A percentile compares a stretch with the other conserved stretches of the same genome.
Evolutionary conservation across 2,888 invertebrate species (phyloP).

Genomic region (Aphodius granarius): DNA sequence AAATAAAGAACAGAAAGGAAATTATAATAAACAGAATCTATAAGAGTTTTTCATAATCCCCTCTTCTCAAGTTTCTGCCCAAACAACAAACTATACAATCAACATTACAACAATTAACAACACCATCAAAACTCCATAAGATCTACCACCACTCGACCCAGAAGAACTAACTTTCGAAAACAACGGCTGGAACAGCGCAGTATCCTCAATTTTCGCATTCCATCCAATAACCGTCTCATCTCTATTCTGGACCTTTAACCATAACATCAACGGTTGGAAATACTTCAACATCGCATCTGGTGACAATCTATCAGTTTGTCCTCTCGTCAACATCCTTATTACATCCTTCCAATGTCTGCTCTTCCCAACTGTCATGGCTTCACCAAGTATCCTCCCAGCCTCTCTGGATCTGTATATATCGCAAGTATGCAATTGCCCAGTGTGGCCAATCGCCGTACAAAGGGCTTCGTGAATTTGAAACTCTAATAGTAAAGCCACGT

Average conservation of each 20-base stretch:
- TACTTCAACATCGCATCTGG: conserved; percentile 78
- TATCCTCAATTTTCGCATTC: conserved; percentile 69
- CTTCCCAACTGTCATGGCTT: conserved; percentile 69
- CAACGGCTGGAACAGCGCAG: conserved; percentile 59
- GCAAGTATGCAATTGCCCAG: conserved; percentile 76
- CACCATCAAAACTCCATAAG: neutral
- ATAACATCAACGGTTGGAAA: conserved; percentile 77
- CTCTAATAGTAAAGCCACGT: conserved; percentile 78
- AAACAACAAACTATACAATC: neutral
- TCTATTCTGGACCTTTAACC: conserved; percentile 76
- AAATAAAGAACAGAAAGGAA: no score
- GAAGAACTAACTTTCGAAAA: conserved; percentile 26
- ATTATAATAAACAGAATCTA: no score
- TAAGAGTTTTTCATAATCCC: no score
- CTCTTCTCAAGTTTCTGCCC: no score
- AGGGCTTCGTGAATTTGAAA: conserved; percentile 83
- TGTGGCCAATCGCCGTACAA: conserved; percentile 72
- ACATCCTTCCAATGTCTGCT: conserved; percentile 73
- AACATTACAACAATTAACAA: neutral
- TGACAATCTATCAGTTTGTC: conserved; percentile 71
- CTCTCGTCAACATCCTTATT: conserved; percentile 69
- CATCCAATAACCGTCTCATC: conserved; percentile 75
- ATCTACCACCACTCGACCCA: neutral
- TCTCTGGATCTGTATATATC: conserved; percentile 79
- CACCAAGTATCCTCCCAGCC: conserved; percentile 74